Evolutionary conservation across 2,888 invertebrate species (phyloP).

Genomic region (Apamea monoglypha): DNA sequence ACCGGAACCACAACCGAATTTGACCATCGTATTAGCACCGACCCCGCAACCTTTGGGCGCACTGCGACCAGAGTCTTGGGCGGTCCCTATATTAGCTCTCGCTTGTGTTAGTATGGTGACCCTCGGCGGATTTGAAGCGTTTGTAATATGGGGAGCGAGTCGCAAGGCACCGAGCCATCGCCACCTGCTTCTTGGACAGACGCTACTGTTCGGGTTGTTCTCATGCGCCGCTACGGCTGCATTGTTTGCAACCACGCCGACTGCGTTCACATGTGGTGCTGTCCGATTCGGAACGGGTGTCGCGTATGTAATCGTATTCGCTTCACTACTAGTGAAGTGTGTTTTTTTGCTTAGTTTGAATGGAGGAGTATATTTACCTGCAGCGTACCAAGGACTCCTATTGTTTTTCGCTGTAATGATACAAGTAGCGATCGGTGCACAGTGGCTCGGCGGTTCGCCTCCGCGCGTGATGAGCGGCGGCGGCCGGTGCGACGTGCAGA

Average conservation of each 20-base stretch:
- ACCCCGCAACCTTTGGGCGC: slow-evolving; percentile 78
- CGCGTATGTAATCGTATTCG: slow-evolving; percentile 96
- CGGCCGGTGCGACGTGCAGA: slow-evolving; percentile 91
- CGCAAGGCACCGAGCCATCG: slow-evolving; percentile 95
- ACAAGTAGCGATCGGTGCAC: slow-evolving; percentile 95
- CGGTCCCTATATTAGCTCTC: slow-evolving; percentile 96
- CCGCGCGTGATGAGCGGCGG: slow-evolving; percentile 86
- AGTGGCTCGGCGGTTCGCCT: slow-evolving; percentile 96
- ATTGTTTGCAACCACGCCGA: slow-evolving; percentile 94
- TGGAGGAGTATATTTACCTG: slow-evolving; percentile 97
- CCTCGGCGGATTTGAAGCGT: slow-evolving; percentile 96
- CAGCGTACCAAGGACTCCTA: slow-evolving; percentile 97
- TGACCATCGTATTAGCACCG: slow-evolving; percentile 73
- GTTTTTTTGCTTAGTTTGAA: slow-evolving; percentile 98
- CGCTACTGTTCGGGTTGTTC: slow-evolving; percentile 95
- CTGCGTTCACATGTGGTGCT: slow-evolving; percentile 94
- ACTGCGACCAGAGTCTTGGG: slow-evolving; percentile 95
- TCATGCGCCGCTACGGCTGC: slow-evolving; percentile 95
- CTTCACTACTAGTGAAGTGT: slow-evolving; percentile 97
- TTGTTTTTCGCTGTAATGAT: slow-evolving; percentile 97
- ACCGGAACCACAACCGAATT: slow-evolving; percentile 75
- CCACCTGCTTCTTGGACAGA: slow-evolving; percentile 96
- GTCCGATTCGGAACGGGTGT: slow-evolving; percentile 95
- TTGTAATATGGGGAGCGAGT: slow-evolving; percentile 95
- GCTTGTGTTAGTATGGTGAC: slow-evolving; percentile 95